Evolutionary conservation across 2,113 vertebrate species (phyloP).

Genomic region (Passer montanus): DNA sequence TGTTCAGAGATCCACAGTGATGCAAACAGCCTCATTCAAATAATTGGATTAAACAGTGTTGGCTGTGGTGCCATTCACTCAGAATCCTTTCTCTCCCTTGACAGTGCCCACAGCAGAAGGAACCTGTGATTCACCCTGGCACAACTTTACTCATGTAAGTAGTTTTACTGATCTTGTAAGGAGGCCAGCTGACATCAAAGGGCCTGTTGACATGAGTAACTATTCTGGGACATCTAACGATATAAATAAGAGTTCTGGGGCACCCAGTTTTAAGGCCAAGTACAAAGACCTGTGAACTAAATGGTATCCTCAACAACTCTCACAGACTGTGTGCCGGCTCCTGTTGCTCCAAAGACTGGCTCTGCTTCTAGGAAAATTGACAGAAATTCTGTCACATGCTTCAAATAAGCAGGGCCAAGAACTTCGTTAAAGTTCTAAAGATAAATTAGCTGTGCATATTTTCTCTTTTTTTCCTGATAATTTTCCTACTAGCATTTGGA

Average conservation of each 20-base stretch:
- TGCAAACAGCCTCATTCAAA: not conserved
- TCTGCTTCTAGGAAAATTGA: not conserved
- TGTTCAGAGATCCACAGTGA: not conserved
- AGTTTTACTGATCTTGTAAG: not conserved
- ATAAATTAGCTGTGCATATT: constrained; percentile 37
- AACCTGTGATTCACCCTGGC: not conserved
- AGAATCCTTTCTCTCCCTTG: not conserved
- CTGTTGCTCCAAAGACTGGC: not conserved
- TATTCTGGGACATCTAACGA: not conserved
- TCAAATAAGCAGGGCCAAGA: not conserved
- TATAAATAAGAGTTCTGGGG: not conserved
- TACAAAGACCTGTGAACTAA: not conserved
- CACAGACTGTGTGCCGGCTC: not conserved
- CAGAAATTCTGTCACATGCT: not conserved
- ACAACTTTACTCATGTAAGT: not conserved
- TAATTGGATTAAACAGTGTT: not conserved
- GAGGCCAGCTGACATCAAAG: not conserved
- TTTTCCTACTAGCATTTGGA: not conserved
- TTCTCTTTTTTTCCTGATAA: not conserved
- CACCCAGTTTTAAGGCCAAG: not conserved
- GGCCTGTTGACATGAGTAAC: not conserved
- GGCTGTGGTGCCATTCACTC: not conserved
- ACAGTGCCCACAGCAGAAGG: not conserved
- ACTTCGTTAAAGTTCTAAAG: not conserved
- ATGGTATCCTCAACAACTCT: not conserved